Evolutionary conservation across 2,113 vertebrate genomes (phyloP).

Genomic region (Microtus oregoni): DNA sequence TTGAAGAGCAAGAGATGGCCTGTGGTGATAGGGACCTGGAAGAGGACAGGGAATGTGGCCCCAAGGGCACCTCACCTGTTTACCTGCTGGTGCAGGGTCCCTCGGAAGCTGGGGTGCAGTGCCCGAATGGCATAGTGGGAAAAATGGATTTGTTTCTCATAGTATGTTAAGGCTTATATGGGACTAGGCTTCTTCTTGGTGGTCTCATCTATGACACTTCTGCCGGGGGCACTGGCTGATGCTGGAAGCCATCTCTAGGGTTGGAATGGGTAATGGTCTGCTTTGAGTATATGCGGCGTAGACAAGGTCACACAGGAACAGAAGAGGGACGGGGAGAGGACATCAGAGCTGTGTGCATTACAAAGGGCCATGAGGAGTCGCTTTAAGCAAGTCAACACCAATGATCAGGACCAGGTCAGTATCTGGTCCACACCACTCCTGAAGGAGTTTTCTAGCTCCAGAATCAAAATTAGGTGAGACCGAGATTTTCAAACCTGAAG

Average conservation of each 20-base stretch:
- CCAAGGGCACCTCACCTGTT: background rate
- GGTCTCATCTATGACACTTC: background rate
- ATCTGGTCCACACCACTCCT: background rate
- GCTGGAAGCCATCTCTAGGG: too few relatives aligned
- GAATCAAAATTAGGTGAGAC: too few relatives aligned
- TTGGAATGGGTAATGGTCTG: too few relatives aligned
- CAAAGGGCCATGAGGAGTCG: too few relatives aligned
- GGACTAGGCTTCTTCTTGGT: background rate
- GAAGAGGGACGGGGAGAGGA: background rate
- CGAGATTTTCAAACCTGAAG: background rate
- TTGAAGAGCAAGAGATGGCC: background rate
- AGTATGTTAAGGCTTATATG: background rate
- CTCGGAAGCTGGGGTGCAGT: too few relatives aligned
- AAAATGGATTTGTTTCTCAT: too few relatives aligned
- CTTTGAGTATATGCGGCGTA: too few relatives aligned
- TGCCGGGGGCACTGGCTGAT: rapidly evolving
- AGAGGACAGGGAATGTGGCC: background rate
- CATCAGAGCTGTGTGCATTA: too few relatives aligned
- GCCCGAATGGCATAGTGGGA: rapidly evolving
- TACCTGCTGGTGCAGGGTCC: background rate
- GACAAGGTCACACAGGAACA: background rate
- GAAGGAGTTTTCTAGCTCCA: too few relatives aligned
- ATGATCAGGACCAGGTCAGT: too few relatives aligned
- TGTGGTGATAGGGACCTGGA: background rate
- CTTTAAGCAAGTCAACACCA: too few relatives aligned